phyloP scores from a whole-genome alignment of 2,113 vertebrate genomes.

The Chionodraco myersi region DNA sequence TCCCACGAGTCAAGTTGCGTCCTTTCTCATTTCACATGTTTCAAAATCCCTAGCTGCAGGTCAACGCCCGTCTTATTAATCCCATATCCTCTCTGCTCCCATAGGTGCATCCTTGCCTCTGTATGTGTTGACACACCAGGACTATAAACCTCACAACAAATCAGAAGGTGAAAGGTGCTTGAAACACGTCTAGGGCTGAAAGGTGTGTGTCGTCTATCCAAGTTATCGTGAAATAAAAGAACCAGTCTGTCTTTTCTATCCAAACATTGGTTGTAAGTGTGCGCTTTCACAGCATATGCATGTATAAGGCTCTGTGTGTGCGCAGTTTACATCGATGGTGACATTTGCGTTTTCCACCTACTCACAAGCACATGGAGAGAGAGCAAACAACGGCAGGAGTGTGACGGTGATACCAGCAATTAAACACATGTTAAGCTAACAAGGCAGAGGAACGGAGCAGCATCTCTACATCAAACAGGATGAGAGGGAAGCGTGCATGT shows the following conservation, averaged over 20 bases:
- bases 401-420: slow-evolving; percentile 37
- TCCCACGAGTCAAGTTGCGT: neutral
- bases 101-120: neutral
- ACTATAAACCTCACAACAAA: slow-evolving; percentile 21
- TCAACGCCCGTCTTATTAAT: slow-evolving; percentile 40
- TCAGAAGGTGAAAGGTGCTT: slow-evolving; percentile 21
- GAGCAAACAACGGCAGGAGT: slow-evolving; percentile 47
- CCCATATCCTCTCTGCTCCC: slow-evolving; percentile 21
- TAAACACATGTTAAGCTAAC: slow-evolving; percentile 33
- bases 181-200: slow-evolving; percentile 10
- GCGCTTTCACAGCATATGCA: slow-evolving; percentile 44
- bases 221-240: neutral
- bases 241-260: neutral
- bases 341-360: slow-evolving; percentile 57
- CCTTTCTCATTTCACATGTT: slow-evolving; percentile 27
- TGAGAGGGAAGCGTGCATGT: neutral
- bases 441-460: neutral
- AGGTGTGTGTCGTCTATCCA: neutral
- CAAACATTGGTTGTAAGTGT: neutral
- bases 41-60: slow-evolving; percentile 23
- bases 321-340: slow-evolving; percentile 18
- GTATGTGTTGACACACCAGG: slow-evolving; percentile 11
- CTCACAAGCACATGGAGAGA: slow-evolving; percentile 52
- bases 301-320: neutral
- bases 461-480: slow-evolving; percentile 12